Evolutionary conservation across 1,140 invertebrate genomes (phyloP).

Genomic region (Coenobita brevimanus): DNA sequence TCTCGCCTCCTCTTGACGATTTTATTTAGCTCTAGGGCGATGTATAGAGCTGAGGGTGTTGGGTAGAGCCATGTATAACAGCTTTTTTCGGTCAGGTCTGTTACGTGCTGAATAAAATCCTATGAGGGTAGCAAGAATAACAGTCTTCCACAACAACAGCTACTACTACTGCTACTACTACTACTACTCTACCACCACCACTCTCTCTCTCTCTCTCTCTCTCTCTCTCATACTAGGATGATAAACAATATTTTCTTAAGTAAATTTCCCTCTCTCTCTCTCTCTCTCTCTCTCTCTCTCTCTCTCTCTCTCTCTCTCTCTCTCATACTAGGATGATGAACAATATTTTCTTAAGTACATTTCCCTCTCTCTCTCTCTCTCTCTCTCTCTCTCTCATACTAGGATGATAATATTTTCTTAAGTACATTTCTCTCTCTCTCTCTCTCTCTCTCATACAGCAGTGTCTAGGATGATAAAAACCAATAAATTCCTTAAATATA

Average conservation of each 20-base stretch:
- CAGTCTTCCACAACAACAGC: background rate
- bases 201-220: background rate
- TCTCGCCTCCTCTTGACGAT: too few relatives aligned
- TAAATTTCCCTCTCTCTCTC: too few relatives aligned
- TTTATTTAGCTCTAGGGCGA: too few relatives aligned
- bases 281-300: background rate
- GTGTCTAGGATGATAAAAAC: too few relatives aligned
- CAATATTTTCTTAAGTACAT: background rate
- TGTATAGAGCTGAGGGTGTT: too few relatives aligned
- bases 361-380: constrained; percentile 13
- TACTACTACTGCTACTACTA: too few relatives aligned
- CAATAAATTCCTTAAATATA: too few relatives aligned
- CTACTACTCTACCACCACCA: too few relatives aligned
- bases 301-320: constrained; percentile 8
- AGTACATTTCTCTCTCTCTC: background rate
- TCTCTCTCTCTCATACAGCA: too few relatives aligned
- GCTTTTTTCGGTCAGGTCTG: background rate
- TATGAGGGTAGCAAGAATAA: background rate
- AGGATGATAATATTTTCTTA: background rate
- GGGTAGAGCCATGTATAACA: background rate
- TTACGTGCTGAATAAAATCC: background rate
- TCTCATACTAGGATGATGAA: background rate
- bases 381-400: constrained; percentile 2
- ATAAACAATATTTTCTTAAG: background rate
- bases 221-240: background rate